Percentiles rank a stretch among this genome's conserved stretches.
Evolutionary conservation across 2,113 vertebrate species (phyloP).

Genomic region (Lepus europaeus): DNA sequence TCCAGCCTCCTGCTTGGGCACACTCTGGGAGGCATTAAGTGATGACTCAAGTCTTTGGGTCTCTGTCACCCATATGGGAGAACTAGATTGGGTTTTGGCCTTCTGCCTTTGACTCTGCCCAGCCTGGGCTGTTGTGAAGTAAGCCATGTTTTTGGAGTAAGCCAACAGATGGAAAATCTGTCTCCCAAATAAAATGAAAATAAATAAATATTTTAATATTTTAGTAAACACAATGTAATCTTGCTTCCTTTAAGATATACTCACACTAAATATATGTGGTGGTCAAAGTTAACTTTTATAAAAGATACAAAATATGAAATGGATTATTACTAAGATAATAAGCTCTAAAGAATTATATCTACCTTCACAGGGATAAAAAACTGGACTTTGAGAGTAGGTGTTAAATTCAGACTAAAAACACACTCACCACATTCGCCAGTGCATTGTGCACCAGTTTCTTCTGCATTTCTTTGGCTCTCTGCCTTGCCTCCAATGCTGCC

Average conservation of each 20-base stretch:
- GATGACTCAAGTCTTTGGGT: too few species aligned
- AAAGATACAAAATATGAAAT: constrained; percentile 20
- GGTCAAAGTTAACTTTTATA: neutral
- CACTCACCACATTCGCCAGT: constrained; percentile 92
- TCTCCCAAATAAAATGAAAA: too few species aligned
- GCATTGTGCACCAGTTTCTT: constrained; percentile 94
- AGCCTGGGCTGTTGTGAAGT: too few species aligned
- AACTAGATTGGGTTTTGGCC: too few species aligned
- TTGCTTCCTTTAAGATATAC: neutral
- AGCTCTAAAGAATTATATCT: neutral
- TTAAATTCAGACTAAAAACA: neutral
- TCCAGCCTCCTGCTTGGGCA: too few species aligned
- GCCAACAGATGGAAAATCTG: too few species aligned
- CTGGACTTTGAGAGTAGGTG: neutral
- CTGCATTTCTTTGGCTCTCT: constrained; percentile 90
- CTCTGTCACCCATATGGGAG: too few species aligned
- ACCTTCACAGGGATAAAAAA: neutral
- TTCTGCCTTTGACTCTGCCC: too few species aligned
- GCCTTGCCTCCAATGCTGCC: constrained; percentile 92
- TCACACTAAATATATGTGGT: neutral
- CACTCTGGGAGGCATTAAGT: too few species aligned
- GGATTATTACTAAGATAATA: neutral
- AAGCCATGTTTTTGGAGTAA: too few species aligned
- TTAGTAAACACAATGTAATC: neutral
- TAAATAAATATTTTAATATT: too few species aligned